These are phyloP conservation scores for Cheumatopsyche charites DNA, from an alignment of 1,140 invertebrate species.

Conservation along the genomic window DNA sequence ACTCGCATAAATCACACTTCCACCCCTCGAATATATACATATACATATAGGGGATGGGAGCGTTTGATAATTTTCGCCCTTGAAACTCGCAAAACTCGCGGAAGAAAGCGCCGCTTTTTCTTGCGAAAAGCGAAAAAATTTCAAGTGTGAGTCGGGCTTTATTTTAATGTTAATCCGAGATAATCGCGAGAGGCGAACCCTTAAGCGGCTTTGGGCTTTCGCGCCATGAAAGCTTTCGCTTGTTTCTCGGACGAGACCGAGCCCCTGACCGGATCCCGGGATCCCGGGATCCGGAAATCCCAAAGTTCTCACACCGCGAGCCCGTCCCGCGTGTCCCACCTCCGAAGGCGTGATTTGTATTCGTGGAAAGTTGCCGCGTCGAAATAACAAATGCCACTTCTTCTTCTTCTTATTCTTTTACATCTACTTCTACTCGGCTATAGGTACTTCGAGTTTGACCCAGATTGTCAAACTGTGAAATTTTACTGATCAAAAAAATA, in stretches of 20 bases:
- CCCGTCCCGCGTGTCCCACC: background rate
- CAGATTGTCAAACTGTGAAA: too few species aligned
- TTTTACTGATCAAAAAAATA: too few species aligned
- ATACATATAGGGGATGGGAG: too few species aligned
- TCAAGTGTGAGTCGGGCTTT: background rate
- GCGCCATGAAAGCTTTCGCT: slow-evolving; percentile 38
- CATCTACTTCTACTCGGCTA: too few species aligned
- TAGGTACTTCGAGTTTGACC: too few species aligned
- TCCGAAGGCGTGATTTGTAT: slow-evolving; percentile 43
- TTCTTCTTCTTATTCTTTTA: slow-evolving; percentile 12
- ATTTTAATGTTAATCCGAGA: slow-evolving; percentile 27
- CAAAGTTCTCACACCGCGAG: background rate
- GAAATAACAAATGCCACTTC: slow-evolving; percentile 43
- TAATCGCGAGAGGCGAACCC: slow-evolving; percentile 2
- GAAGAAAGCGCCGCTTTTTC: too few species aligned
- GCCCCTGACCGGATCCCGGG: background rate
- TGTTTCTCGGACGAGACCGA: slow-evolving; percentile 37
- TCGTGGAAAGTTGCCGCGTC: slow-evolving; percentile 36
- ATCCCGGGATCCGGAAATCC: background rate
- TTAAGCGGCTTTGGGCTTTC: slow-evolving; percentile 34
- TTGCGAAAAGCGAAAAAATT: background rate
- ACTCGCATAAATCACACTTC: too few species aligned
- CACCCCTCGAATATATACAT: too few species aligned
- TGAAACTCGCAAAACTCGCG: too few species aligned
- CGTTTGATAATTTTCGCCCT: too few species aligned